Base-by-base conservation (phyloP, 1,140 invertebrate genomes). In the Bombus polaris region DNA sequence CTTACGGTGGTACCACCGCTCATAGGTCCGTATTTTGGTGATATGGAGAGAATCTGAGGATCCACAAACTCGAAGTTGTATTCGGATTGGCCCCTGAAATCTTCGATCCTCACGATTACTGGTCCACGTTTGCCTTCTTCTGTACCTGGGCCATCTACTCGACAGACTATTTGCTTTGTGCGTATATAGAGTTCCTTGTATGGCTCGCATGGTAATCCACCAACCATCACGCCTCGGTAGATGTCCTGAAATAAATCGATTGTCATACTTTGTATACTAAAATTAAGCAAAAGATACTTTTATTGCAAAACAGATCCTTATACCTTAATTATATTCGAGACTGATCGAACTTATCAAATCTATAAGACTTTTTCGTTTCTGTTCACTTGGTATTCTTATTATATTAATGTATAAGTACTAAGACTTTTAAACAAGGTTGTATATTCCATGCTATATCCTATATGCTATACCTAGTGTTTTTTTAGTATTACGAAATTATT, bases 1-100 rank as follows among this genome's bases (percentile, higher is more conserved):
- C 96, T 97, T 62, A 99, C 94, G 83, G 96, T 96, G 12, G 99
- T 99, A 15, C 99, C 99, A 25, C 99, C 99, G 62, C 98, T 99
- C 88, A 97, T 96, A 2, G 99, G 99, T 0, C 99, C 99, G 92
- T 97, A 97, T 83, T 96, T 97, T 1, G 99, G 99, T 81, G 97
- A 96, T 87, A 99, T 97, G 53, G 97, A 97, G 73, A 96, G 96
- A 77, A 99, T 98, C 92, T 97, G 96, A 1, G 98, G 98, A 96
- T 98, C 97, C 28, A 98, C 97, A 95, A 99, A 98, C 86, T 97
- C 96, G 92, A 97, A 98, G 91, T 97, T 97, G 77, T 97, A 96
- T 90, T 97, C 97, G 0, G 98, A 98, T 95, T 98, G 97, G 5
- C 98, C 98, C 18, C 98, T 96, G 93, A 98, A 99, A 93, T 98